Base-by-base conservation (phyloP, 1,140 invertebrate genomes). In the Zaprionus ghesquierei region DNA sequence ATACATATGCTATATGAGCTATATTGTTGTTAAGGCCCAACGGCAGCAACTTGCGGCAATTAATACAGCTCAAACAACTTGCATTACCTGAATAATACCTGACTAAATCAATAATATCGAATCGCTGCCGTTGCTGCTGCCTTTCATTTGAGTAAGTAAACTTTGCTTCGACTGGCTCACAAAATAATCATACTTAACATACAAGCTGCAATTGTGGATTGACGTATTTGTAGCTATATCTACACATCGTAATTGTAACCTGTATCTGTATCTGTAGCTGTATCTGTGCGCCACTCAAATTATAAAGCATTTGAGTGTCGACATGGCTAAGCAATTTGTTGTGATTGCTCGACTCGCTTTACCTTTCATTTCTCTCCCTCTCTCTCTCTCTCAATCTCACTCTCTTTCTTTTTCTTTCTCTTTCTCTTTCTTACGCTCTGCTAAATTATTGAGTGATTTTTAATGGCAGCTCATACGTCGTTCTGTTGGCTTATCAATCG, bases 371-470 rank as follows among this genome's bases (percentile, higher is more conserved):
- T 27, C 66, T 9, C 5, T 20, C 33, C 10, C 41, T 31, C 51
- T 8, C 27, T 23, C 8, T 22, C 10, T 10, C 15, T 12, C 22
- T 22, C 12, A n/a, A 29, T 18, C 12, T 23, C 8, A 27, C 25
- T 15, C 20, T 55, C 12, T n/a, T n/a, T 61, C 38, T 25, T 10
- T 31, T 6, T 38, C 66, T 9, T 8, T 18, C 46, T 33, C 23
- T 33, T 44, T 8, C 29, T n/a, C n/a, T 15, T n/a, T 27, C 12
- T 5, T 18, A 12, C 20, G n/a, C 23, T n/a, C 23, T 35, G 13
- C 44, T 86, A 71, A 87, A 87, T 87, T 82, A 86, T 86, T 86
- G 71, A 86, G 66, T 73, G 69, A 41, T 49, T 79, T 75, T 76
- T 69, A 80, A 64, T 72, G 51, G 63, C 56, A 75, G 44, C 70